Percentiles rank a stretch among this genome's conserved stretches.
These are phyloP conservation scores for Verasper variegatus DNA, from an alignment of 2,113 vertebrate species.

Conservation along the genomic window DNA sequence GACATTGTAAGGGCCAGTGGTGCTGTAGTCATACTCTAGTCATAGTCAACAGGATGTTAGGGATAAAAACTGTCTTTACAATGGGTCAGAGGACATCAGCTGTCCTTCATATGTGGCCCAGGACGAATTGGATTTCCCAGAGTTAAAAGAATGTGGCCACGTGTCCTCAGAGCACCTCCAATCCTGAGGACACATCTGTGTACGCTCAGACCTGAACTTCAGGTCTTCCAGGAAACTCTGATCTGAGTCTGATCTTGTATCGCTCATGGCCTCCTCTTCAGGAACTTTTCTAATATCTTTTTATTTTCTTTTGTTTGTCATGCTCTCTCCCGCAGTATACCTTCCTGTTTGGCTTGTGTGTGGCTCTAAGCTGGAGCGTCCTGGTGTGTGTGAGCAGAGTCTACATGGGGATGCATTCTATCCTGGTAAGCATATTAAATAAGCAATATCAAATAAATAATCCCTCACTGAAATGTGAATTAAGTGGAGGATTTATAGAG, in stretches of 20 bases:
- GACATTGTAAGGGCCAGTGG: neutral
- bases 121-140: no score
- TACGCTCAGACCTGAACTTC: no score
- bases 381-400: constrained; percentile 96
- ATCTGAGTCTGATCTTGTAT: neutral
- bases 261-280: neutral
- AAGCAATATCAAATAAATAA: constrained; percentile 7
- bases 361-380: constrained; percentile 91
- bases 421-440: constrained; percentile 88
- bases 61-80: no score
- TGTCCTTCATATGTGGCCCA: no score
- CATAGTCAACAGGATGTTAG: no score
- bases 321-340: constrained; percentile 85
- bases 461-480: constrained; percentile 2
- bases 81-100: no score
- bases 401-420: constrained; percentile 99
- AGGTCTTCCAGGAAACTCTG: neutral
- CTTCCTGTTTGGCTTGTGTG: constrained; percentile 87
- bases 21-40: no score
- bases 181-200: no score
- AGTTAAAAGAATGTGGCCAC: no score
- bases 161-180: no score
- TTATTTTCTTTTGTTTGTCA: neutral
- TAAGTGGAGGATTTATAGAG: neutral
- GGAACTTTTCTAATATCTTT: neutral